Base-by-base conservation (phyloP, 2,888 invertebrate genomes). In the Pardosa pseudoannulata region DNA sequence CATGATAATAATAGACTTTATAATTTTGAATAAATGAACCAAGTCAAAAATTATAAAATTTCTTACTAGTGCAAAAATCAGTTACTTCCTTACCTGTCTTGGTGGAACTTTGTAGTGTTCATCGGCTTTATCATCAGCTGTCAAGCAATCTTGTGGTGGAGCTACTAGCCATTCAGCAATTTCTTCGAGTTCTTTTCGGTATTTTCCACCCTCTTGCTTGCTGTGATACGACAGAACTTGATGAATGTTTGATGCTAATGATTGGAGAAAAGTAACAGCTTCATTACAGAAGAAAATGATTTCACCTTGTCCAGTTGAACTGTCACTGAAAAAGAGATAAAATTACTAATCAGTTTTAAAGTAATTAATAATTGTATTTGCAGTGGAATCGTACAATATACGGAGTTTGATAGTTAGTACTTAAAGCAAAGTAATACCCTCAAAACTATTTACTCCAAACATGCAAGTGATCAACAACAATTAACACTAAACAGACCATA, bases 251-350 rank as follows among this genome's bases (percentile, higher is more conserved):
- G 73, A 29, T 16, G 79, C 85, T 3, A 88, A 13, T 6, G 76
- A 71, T 36, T 88, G 78, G 1, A 88, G 78, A 9, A 88, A 27
- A 0, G 70, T 41, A 0, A 85, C 71, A 5, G 85, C 88, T 13
- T 87, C 78, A 11, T 46, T 65, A 39, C 88, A 85, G 68, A 67
- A 88, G 1, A 88, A 73, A 1, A 78, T 36, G 0, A 88, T 31
- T 27, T 81, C 80, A 0, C 88, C 88, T 19, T 73, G 65, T 0
- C 88, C 88, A 0, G 88, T 88, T 0, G 88, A 88, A 29, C 88
- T 88, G 31, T 88, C 85, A 46, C 88, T 88, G 50, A n/a, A 80
- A 79, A 9, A 29, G 28, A 27, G 9, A 46, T 7, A 9, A 36
- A 36, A 36, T 36, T 36, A 7, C 6, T 36, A 36, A n/a, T n/a